Evolutionary conservation across 1,140 invertebrate species (phyloP), one percentile per base, ranked within the genome.

Genomic region (Sitophilus oryzae): DNA sequence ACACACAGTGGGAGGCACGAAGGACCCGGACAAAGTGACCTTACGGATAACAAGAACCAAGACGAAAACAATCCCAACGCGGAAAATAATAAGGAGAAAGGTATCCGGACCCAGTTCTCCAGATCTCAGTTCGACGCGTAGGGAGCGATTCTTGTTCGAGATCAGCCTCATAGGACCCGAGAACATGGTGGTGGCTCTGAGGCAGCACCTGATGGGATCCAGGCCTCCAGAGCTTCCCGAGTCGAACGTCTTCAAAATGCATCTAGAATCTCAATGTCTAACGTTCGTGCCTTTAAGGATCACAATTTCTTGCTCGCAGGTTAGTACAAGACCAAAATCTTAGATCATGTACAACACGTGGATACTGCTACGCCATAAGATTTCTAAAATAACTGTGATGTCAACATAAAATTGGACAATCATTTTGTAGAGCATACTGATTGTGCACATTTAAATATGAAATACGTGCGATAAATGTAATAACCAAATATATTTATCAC

Each of bases 1-100:
- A n/a, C 91, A 94, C 72, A 95, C 91, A 1, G 90, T 95, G 0
- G 91, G 91, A 22, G 91, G 91, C 14, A 89, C 87, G 0, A 88
- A 91, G 67, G 90, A 94, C 69, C 88, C 84, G 21, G 83, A 85
- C 63, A 83, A 85, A 60, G 75, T 84, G 42, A 77, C 72, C 44
- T 84, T 77, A 63, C 56, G 44, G 78, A 79, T 49, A 80, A 78
- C 56, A 74, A 77, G 50, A 57, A 77, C 22, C 73, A 78, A 47
- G 72, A 76, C 48, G 73, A 76, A 34, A 73, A 79, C 59, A 66
- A 75, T 63, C 63, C 78, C 58, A 74, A 76, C 61, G 68, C 74
- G 58, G 72, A 72, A 68, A 70, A 75, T 50, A 69, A 64, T 22
- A 71, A 73, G 51, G 72, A 75, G 58, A 76, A 74, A 43, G 74